Evolutionary conservation across 2,113 vertebrate genomes (phyloP), one percentile per base, ranked within the genome.

Genomic region (Ochotona princeps): DNA sequence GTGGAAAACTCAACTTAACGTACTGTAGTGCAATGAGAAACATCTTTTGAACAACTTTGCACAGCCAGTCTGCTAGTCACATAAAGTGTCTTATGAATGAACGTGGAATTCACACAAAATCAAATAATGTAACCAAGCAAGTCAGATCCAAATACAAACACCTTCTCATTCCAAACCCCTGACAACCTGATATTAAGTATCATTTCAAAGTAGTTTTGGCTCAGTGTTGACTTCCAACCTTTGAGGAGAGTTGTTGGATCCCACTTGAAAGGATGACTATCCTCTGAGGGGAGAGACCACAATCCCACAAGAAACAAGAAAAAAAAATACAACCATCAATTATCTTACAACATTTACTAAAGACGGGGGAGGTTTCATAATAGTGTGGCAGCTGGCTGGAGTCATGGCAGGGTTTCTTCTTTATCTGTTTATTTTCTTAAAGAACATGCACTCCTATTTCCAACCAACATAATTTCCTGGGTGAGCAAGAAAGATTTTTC

Each of bases 261-360:
- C 82, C 95, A 97, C 95, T 97, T 97, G 89, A 97, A 97, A 97
- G 96, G 82, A 95, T 76, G 38, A 97, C 87, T 97, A 90, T 91
- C 91, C 92, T 97, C 94, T 94, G 79, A 95, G 93, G 83, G 95
- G 91, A 83, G 97, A 96, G 96, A 96, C 94, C 96, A 96, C 96
- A 89, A 96, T 83, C 97, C 97, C 97, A 97, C 96, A 98, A 97
- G 87, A 61, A 73, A 96, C 87, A 95, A 92, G 95, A 79, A 94
- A 57, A 89, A 94, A 84, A 96, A 94, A 66, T 73, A 92, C 2
- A 63, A 83, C 92, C 94, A 93, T 95, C 93, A 97, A 49, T 97
- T 97, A 96, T 93, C 92, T 92, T 80, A 61, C 90, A 95, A 83
- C 87, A 83, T 91, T 96, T 87, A 96, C 95, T 89, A 93, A 92